Conservation (phyloP, 1,140 invertebrate species). For the Camponotus vicinus region DNA sequence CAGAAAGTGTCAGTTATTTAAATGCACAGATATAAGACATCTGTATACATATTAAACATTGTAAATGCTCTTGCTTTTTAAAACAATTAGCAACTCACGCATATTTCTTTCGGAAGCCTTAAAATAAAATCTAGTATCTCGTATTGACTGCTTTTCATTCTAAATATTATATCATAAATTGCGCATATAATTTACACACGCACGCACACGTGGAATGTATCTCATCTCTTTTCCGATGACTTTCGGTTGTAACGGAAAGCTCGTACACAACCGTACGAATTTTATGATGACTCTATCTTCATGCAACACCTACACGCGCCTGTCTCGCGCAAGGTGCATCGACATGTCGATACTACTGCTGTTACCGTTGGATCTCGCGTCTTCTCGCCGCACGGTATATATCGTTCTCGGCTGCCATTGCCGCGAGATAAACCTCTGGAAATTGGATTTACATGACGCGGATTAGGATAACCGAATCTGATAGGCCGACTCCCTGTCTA, state of each 20-base stretch:
- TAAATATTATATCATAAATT: constrained; percentile 59
- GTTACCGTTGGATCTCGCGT: constrained; percentile 54
- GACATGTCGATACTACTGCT: constrained; percentile 72
- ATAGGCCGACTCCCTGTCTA: constrained; percentile 62
- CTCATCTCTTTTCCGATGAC: constrained; percentile 46
- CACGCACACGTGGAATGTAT: background rate
- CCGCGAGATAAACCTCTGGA: constrained; percentile 72
- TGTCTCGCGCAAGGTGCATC: constrained; percentile 65
- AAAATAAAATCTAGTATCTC: background rate
- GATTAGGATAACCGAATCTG: constrained; percentile 75
- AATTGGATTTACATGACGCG: constrained; percentile 75
- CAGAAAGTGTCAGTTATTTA: background rate
- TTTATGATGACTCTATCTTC: constrained; percentile 65
- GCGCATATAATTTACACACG: constrained; percentile 28
- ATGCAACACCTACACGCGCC: constrained; percentile 54
- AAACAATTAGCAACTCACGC: background rate
- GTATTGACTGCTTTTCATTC: constrained; percentile 8
- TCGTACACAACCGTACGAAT: constrained; percentile 70
- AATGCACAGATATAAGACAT: background rate
- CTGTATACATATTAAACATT: background rate
- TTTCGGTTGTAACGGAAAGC: constrained; percentile 66
- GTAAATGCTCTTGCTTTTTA: background rate
- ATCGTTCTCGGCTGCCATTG: constrained; percentile 69
- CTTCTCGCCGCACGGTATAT: constrained; percentile 42
- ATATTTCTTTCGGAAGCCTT: background rate